These are phyloP conservation scores for Mesorhabditis sp. DNA, from an alignment of 2,888 invertebrate species.

Conservation along the genomic window DNA sequence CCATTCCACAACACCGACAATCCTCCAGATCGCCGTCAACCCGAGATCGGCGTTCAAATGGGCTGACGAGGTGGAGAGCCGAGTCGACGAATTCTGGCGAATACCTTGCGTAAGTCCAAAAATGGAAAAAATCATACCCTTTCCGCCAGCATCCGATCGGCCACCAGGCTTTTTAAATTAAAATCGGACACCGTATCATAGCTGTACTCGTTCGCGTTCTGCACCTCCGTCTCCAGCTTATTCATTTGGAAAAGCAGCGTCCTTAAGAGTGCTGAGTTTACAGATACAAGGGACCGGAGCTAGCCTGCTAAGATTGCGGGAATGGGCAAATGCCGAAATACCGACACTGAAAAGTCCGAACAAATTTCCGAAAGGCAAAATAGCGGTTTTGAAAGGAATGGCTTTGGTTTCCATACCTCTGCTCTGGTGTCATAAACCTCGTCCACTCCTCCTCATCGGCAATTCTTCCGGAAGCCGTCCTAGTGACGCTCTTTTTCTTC, in stretches of 20 bases:
- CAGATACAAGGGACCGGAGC: no score
- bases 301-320: no score
- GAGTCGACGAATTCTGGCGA: background rate
- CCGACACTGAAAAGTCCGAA: background rate
- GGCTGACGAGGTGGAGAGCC: constrained; percentile 7
- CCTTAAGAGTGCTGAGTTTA: constrained; percentile 16
- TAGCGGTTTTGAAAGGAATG: background rate
- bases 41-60: constrained; percentile 14
- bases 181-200: constrained; percentile 41
- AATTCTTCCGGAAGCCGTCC: constrained; percentile 19
- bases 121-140: constrained; percentile 10
- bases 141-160: constrained; percentile 36
- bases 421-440: constrained; percentile 1
- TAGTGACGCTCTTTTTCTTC: constrained; percentile 29
- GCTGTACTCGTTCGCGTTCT: constrained; percentile 15
- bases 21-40: constrained; percentile 34
- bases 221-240: constrained; percentile 28
- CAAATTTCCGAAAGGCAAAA: background rate
- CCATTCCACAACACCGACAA: constrained; percentile 45
- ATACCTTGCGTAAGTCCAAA: background rate
- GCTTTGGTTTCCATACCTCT: no score
- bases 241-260: constrained; percentile 31
- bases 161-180: constrained; percentile 44
- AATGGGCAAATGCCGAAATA: no score
- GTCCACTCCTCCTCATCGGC: constrained; percentile 26